A percentile compares a stretch with the other conserved stretches of the same genome.
These are phyloP conservation scores for Apostichopus parvimensis DNA, from an alignment of 35 echinoderm and acorn worm genomes.

Conservation along the genomic window DNA sequence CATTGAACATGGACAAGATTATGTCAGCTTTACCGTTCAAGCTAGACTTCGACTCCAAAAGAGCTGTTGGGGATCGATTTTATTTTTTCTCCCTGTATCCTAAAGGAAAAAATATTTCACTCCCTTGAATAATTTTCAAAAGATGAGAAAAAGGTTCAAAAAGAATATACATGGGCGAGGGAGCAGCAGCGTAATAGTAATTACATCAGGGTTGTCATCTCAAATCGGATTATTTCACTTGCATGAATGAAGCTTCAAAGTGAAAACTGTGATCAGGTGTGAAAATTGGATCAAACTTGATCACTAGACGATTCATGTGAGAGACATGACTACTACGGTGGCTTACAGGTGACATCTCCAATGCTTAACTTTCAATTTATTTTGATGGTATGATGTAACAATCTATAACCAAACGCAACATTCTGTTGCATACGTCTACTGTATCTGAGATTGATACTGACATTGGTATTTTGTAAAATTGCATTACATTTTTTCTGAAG, in stretches of 20 bases:
- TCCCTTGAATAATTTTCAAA: slow-evolving; percentile 7
- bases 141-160: slow-evolving; percentile 6
- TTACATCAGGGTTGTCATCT: slow-evolving; percentile 40
- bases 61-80: slow-evolving; percentile 26
- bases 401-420: too few relatives aligned
- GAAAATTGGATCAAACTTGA: slow-evolving; percentile 28
- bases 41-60: slow-evolving; percentile 4
- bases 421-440: too few relatives aligned
- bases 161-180: background rate
- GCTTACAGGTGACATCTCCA: background rate
- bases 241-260: slow-evolving; percentile 34
- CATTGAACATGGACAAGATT: slow-evolving; percentile 27
- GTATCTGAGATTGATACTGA: too few relatives aligned
- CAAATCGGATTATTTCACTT: slow-evolving; percentile 37
- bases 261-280: slow-evolving; percentile 35
- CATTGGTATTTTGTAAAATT: too few relatives aligned
- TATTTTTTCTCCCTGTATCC: background rate
- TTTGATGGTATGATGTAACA: too few relatives aligned
- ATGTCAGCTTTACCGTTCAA: slow-evolving; percentile 38
- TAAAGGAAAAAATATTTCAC: slow-evolving; percentile 26
- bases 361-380: too few relatives aligned
- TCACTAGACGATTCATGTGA: slow-evolving; percentile 4
- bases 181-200: background rate
- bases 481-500: too few relatives aligned
- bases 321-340: background rate